These are phyloP conservation scores for Camponotus vicinus DNA, from an alignment of 1,140 invertebrate genomes.

Conservation along the genomic window DNA sequence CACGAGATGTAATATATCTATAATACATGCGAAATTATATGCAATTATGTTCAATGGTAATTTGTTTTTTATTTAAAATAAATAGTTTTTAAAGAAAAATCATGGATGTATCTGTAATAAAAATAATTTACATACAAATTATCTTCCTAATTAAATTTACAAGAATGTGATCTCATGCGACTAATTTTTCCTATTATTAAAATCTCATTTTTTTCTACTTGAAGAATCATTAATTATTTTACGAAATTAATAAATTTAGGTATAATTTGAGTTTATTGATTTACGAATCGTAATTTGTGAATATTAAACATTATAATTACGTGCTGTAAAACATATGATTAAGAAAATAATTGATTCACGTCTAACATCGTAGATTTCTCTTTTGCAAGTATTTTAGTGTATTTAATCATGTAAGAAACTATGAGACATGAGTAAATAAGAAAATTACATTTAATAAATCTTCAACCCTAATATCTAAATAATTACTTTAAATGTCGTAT, in stretches of 20 bases:
- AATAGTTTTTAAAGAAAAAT: not conserved
- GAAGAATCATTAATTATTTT: not conserved
- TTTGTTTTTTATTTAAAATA: conserved; percentile 4
- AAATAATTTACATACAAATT: conserved; percentile 1
- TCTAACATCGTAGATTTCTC: conserved; percentile 10
- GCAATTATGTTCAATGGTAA: conserved; percentile 20
- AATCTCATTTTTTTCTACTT: not conserved
- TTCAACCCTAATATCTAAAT: conserved; percentile 6
- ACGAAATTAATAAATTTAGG: not conserved
- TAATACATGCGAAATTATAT: conserved; percentile 20
- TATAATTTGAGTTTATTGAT: no score
- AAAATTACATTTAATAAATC: conserved; percentile 26
- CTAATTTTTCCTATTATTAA: not conserved
- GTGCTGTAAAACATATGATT: not conserved
- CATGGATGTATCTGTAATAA: not conserved
- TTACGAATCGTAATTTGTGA: conserved; percentile 1
- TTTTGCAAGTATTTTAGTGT: not conserved
- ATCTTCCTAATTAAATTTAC: not conserved
- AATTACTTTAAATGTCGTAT: conserved; percentile 8
- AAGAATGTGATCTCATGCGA: not conserved
- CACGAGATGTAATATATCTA: conserved; percentile 4
- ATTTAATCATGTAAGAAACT: not conserved
- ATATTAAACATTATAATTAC: not conserved
- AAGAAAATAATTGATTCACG: not conserved
- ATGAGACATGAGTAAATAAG: not conserved